Evolutionary conservation across 2,797 vertebrate genomes (phyloP).

Genomic region (Coregonus suidteri): DNA sequence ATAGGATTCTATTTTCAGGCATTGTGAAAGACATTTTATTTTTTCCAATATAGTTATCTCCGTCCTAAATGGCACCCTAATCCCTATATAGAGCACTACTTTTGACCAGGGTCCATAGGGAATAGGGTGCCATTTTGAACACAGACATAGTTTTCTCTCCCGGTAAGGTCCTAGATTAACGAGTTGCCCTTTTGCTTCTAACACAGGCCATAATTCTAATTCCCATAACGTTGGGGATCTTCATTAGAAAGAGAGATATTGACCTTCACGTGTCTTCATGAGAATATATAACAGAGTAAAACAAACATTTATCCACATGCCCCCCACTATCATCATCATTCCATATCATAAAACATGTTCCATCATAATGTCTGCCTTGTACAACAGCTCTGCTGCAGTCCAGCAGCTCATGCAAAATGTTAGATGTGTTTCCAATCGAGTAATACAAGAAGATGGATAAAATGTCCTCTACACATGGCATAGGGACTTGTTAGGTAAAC

Average conservation of each 20-base stretch:
- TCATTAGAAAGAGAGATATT: slow-evolving; percentile 83
- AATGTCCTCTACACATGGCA: background rate
- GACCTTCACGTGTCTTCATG: slow-evolving; percentile 82
- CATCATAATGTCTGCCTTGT: slow-evolving; percentile 19
- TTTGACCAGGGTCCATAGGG: background rate
- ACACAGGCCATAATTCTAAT: slow-evolving; percentile 77
- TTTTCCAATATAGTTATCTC: slow-evolving; percentile 48
- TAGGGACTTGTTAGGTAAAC: background rate
- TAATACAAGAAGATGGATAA: background rate
- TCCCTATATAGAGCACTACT: background rate
- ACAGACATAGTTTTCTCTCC: slow-evolving; percentile 58
- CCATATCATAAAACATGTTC: slow-evolving; percentile 48
- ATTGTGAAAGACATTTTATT: slow-evolving; percentile 69
- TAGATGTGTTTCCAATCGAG: background rate
- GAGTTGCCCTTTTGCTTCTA: slow-evolving; percentile 81
- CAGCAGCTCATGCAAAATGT: background rate
- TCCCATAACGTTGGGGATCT: slow-evolving; percentile 75
- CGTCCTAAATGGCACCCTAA: background rate
- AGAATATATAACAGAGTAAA: slow-evolving; percentile 78
- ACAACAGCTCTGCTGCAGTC: background rate
- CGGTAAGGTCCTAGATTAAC: slow-evolving; percentile 78
- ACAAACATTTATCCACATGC: slow-evolving; percentile 80
- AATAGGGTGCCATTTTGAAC: background rate
- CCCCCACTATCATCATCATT: slow-evolving; percentile 68
- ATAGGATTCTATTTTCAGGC: slow-evolving; percentile 63